Base-by-base conservation (phyloP, 2,797 vertebrate genomes). In the Garrulus glandarius region DNA sequence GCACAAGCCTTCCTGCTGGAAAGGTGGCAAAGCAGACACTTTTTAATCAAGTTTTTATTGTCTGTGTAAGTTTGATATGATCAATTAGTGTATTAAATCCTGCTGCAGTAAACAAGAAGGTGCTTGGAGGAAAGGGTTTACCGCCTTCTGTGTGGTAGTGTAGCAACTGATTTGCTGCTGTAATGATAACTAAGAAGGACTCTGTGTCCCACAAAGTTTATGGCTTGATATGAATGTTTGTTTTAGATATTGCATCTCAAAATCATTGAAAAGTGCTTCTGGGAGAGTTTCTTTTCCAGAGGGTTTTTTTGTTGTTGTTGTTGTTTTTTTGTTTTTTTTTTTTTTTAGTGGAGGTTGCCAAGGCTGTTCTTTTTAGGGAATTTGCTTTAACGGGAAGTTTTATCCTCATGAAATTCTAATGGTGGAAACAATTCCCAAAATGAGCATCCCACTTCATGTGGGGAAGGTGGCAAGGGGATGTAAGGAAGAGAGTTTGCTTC, bases 401-500 rank as follows among this genome's bases (percentile, higher is more conserved):
- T 39, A 26, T 47, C n/a, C 19, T 74, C 5, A 2, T 3, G 8
- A 59, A 82, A 50, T 59, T 50, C 17, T 68, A 22, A 10, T 20
- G 11, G 14, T 30, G 34, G 47, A 46, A 41, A 2, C 7, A 27
- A 20, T 89, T 76, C 14, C 53, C 29, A 15, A 82, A 82, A 46
- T 0, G 0, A 46, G 12, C 70, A 34, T 20, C 26, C 6, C 0
- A 0, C 5, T 39, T 24, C 4, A 0, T 2, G 1, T 39, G 24
- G 36, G 50, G 14, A 29, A 43, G 4, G 26, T 10, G 46, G 10
- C 43, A 9, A 5, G 1, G 4, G 6, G 6, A 0, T 30, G 4
- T 68, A 80, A 37, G 41, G 36, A 74, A 10, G 32, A 32, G 27
- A 16, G 37, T 11, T 74, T 26, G 12, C 15, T 64, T 75, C 37